Conservation (phyloP, 2,888 invertebrate species). For the Monoplex corrugatus region DNA sequence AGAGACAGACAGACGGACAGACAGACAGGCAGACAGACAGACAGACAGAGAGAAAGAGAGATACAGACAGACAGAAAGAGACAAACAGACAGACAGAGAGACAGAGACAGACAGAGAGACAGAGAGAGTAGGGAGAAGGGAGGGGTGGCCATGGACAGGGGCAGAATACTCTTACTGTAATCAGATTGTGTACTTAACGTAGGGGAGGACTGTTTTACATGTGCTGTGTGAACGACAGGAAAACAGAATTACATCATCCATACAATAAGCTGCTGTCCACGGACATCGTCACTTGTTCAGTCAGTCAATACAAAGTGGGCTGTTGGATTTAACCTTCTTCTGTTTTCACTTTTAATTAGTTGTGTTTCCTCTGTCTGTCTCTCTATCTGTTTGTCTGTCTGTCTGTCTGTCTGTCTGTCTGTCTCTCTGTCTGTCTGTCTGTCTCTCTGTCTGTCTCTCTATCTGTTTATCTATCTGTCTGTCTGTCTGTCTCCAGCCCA, state of each 20-base stretch:
- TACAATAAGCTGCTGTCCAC: too few relatives aligned
- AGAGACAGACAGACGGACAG: too few relatives aligned
- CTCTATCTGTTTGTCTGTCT: background rate
- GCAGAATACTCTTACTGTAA: background rate
- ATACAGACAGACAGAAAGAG: too few relatives aligned
- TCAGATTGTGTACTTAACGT: conserved; percentile 20
- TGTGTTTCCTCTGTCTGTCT: background rate
- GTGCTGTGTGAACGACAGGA: background rate
- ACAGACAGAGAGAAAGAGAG: too few relatives aligned
- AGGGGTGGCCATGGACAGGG: background rate
- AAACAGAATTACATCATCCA: conserved; percentile 36
- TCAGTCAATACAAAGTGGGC: too few relatives aligned
- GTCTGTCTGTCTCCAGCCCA: too few relatives aligned
- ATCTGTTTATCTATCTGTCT: too few relatives aligned
- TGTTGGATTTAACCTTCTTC: background rate
- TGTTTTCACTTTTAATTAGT: background rate
- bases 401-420: background rate
- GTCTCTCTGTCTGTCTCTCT: background rate
- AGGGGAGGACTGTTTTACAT: background rate
- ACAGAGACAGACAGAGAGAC: background rate
- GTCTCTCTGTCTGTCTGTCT: background rate
- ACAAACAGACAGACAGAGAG: conserved; percentile 23
- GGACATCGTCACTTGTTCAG: too few relatives aligned
- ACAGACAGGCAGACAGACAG: too few relatives aligned
- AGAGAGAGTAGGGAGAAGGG: background rate